These are phyloP conservation scores for Percopsis transmontana DNA, from an alignment of 2,113 vertebrate genomes.

Conservation along the genomic window DNA sequence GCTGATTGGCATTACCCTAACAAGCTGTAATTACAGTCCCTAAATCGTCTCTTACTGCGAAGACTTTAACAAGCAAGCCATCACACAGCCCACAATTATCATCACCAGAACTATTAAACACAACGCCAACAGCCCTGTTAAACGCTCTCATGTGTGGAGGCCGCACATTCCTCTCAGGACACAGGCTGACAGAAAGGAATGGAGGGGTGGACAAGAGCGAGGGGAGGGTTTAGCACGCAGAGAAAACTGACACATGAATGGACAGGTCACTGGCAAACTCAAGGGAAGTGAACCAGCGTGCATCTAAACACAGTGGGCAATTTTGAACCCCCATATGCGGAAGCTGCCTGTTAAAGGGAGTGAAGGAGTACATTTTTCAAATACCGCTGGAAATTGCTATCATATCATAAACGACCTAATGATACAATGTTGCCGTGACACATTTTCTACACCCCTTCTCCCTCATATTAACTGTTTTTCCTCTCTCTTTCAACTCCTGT, in stretches of 20 bases:
- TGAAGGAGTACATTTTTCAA: not conserved
- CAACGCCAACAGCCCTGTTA: slow-evolving; percentile 65
- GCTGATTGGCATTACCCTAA: slow-evolving; percentile 76
- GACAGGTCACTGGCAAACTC: not conserved
- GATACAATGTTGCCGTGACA: not conserved
- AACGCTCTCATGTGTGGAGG: slow-evolving; percentile 66
- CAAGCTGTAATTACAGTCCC: slow-evolving; percentile 75
- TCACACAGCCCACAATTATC: slow-evolving; percentile 74
- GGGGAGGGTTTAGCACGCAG: not conserved
- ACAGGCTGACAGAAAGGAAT: slow-evolving; percentile 8
- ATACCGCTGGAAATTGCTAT: not conserved
- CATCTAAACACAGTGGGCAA: not conserved
- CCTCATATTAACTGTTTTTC: not conserved
- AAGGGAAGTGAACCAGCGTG: too few relatives aligned
- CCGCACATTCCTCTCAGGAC: slow-evolving; percentile 59
- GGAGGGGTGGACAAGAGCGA: not conserved
- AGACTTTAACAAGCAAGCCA: slow-evolving; percentile 73
- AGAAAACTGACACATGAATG: not conserved
- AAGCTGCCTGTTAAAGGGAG: not conserved
- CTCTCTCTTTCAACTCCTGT: slow-evolving; percentile 1
- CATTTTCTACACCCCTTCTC: not conserved
- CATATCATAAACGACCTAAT: not conserved
- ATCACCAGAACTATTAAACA: slow-evolving; percentile 75
- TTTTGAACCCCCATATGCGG: not conserved
- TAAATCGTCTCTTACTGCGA: slow-evolving; percentile 66